phyloP scores from a whole-genome alignment of 35 echinoderm and acorn worm species.

The Strongylocentrotus purpuratus region DNA sequence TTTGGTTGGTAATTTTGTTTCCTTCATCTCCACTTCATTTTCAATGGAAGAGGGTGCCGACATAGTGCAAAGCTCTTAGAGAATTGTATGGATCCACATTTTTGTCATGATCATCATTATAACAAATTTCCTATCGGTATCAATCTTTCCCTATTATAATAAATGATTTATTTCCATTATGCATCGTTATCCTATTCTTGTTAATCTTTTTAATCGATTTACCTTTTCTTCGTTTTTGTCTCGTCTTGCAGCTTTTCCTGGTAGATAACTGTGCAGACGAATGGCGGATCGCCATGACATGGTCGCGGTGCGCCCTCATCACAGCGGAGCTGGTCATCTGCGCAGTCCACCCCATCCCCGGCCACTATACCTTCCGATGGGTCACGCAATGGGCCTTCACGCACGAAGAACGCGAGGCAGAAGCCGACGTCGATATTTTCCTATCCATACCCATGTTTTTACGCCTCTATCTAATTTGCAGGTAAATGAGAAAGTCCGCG shows the following conservation, averaged over 20 bases:
- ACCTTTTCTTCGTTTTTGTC: neutral
- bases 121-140: no score
- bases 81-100: no score
- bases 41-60: no score
- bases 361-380: conserved; percentile 89
- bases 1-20: no score
- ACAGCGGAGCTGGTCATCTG: conserved; percentile 84
- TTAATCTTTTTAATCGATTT: neutral
- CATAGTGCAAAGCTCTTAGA: no score
- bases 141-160: no score
- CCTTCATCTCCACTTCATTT: no score
- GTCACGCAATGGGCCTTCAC: conserved; percentile 89
- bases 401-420: conserved; percentile 63
- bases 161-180: neutral
- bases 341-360: conserved; percentile 94
- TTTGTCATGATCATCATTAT: no score
- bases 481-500: neutral
- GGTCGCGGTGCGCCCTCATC: conserved; percentile 81
- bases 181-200: neutral
- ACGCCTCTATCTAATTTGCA: conserved; percentile 93
- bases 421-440: conserved; percentile 89
- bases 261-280: conserved; percentile 99
- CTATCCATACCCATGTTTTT: conserved; percentile 99
- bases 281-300: conserved; percentile 96
- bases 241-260: conserved; percentile 81